Evolutionary conservation across 2,888 invertebrate genomes (phyloP).

Genomic region (Brachynemurus nebulosus): DNA sequence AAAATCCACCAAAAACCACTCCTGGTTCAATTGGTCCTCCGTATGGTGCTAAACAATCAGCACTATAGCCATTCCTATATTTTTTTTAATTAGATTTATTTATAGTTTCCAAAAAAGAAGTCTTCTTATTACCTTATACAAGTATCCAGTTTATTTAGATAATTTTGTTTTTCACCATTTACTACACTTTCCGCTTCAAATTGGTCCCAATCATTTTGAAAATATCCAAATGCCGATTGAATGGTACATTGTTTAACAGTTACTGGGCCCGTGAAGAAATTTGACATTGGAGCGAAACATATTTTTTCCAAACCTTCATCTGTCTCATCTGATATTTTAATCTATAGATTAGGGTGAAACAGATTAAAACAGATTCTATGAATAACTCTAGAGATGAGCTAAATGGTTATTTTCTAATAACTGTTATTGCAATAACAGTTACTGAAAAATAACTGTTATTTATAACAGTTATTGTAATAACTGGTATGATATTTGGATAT

Average conservation of each 20-base stretch:
- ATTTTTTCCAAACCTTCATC: conserved; percentile 46
- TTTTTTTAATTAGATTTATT: background rate
- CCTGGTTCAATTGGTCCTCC: conserved; percentile 83
- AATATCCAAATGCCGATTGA: conserved; percentile 71
- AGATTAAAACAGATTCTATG: no score
- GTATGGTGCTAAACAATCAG: conserved; percentile 64
- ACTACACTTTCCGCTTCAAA: conserved; percentile 30
- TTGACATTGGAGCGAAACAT: conserved; percentile 72
- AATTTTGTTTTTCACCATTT: conserved; percentile 25
- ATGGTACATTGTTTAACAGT: conserved; percentile 55
- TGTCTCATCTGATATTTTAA: conserved; percentile 26
- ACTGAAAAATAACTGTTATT: no score
- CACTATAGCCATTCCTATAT: conserved; percentile 39
- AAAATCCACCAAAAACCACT: conserved; percentile 70
- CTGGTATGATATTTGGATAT: no score
- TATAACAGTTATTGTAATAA: no score
- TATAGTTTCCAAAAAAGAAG: conserved; percentile 6
- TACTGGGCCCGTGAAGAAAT: conserved; percentile 42
- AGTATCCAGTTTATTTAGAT: conserved; percentile 37
- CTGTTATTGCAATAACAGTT: no score
- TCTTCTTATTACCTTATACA: conserved; percentile 31
- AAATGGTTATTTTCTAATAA: no score
- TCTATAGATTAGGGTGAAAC: no score
- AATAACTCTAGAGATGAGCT: no score
- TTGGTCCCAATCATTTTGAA: conserved; percentile 41